Evolutionary conservation across 2,797 vertebrate genomes (phyloP), one percentile per base, ranked within the genome.

Genomic region (Eulemur albifrons): DNA sequence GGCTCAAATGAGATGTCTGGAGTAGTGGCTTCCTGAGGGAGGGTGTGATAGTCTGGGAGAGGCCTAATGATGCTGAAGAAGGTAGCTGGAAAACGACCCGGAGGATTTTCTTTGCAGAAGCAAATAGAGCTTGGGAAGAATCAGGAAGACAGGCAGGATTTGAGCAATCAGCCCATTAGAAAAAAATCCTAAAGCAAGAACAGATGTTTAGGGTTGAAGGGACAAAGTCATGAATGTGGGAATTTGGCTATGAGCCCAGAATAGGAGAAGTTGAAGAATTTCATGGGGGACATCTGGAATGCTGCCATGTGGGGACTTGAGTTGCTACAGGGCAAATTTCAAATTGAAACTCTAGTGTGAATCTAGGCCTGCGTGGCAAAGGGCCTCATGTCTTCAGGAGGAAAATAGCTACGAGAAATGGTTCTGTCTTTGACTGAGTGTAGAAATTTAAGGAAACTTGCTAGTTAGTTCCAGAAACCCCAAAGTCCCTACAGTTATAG

Each of bases 151-250:
- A 59, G 70, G 43, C 72, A 81, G 88, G 35, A 82, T 95, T 94
- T 92, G 95, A 89, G 67, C 86, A 91, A 65, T 96, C 65, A 95
- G 84, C 59, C 83, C 84, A 77, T 86, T 94, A 89, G 85, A 70
- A 88, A 94, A 86, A 87, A 82, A 48, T 73, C 43, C 70, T 86
- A 95, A 97, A 95, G 81, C 82, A 94, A 86, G 79, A 95, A 90
- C 96, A 98, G 96, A 97, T 97, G 96, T 95, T 80, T 82, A 81
- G 12, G 84, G 90, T 91, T 94, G 83, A 86, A 97, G 75, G 65
- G 88, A 88, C 25, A 93, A 91, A 92, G 94, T 96, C 97, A 91
- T 67, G 75, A 91, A 96, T 93, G 93, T 70, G 90, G 67, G 86
- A 61, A 95, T 89, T 93, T 97, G 97, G 95, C 91, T 72, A 30